Evolutionary conservation across 2,888 invertebrate genomes (phyloP).

Genomic region (Abscondita cerata): DNA sequence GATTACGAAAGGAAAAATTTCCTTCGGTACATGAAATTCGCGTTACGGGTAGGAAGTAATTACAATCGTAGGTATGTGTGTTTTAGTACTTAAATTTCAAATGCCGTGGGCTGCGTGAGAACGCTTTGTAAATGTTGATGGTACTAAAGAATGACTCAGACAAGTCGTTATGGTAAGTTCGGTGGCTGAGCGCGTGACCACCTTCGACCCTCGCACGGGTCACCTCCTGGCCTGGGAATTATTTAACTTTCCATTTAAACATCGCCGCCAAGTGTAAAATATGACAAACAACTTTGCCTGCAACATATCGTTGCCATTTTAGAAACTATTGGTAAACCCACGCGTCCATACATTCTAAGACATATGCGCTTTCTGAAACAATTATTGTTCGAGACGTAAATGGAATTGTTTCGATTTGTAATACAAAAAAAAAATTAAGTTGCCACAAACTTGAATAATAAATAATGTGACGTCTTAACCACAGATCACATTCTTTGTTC

Average conservation of each 20-base stretch:
- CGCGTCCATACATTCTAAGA: not conserved
- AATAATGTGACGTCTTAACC: too few species aligned
- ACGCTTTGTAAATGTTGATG: slow-evolving; percentile 25
- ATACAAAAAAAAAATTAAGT: too few species aligned
- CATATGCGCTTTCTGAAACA: too few species aligned
- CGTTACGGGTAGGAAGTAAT: slow-evolving; percentile 27
- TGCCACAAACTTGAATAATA: too few species aligned
- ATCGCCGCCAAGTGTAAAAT: slow-evolving; percentile 32
- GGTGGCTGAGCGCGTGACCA: slow-evolving; percentile 48
- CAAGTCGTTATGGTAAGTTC: slow-evolving; percentile 32
- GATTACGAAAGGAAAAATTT: slow-evolving; percentile 8
- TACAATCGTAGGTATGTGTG: slow-evolving; percentile 27
- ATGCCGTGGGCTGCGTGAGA: slow-evolving; percentile 30
- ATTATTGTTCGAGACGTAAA: too few species aligned
- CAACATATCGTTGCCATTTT: slow-evolving; percentile 22
- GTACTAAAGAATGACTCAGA: slow-evolving; percentile 34
- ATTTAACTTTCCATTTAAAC: slow-evolving; percentile 31
- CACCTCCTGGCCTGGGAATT: slow-evolving; percentile 48
- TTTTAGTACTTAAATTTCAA: slow-evolving; percentile 3
- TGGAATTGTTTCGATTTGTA: too few species aligned
- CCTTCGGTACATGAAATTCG: not conserved
- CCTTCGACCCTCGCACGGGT: slow-evolving; percentile 53
- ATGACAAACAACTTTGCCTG: slow-evolving; percentile 26
- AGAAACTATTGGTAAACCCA: slow-evolving; percentile 13
- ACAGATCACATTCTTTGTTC: too few species aligned